These are phyloP conservation scores for Dasyurus viverrinus DNA, from an alignment of 2,113 vertebrate genomes.

Conservation along the genomic window DNA sequence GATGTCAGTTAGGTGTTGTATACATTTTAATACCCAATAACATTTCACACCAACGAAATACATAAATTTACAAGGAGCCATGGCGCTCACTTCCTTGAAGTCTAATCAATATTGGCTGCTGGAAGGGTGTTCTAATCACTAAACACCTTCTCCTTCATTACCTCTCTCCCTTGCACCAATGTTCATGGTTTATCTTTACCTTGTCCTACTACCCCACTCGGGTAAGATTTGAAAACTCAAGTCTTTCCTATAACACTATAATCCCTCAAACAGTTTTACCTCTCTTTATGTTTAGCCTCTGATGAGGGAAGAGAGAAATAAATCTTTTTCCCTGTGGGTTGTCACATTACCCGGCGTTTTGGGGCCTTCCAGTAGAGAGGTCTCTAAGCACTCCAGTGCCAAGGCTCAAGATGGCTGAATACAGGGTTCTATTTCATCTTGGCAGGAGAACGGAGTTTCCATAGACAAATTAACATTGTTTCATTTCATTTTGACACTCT, in stretches of 20 bases:
- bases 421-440: slow-evolving; percentile 76
- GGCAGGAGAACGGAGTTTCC: slow-evolving; percentile 74
- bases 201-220: background rate
- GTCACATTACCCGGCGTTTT: slow-evolving; percentile 26
- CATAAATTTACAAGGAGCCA: slow-evolving; percentile 59
- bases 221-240: no score
- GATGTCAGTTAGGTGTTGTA: slow-evolving; percentile 56
- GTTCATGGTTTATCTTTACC: background rate
- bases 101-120: background rate
- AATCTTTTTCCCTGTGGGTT: slow-evolving; percentile 32
- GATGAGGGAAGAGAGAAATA: slow-evolving; percentile 45
- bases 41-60: slow-evolving; percentile 71
- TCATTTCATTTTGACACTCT: slow-evolving; percentile 78
- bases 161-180: background rate
- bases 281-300: slow-evolving; percentile 72
- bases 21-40: slow-evolving; percentile 72
- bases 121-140: background rate
- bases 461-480: slow-evolving; percentile 81
- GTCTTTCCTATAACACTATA: background rate
- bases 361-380: slow-evolving; percentile 38
- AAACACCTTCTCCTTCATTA: background rate
- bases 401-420: slow-evolving; percentile 73
- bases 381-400: slow-evolving; percentile 9
- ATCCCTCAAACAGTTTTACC: slow-evolving; percentile 25
- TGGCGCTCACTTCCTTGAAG: background rate